A percentile compares a stretch with the other conserved stretches of the same genome.
phyloP scores from a whole-genome alignment of 2,888 invertebrate genomes.

The Dinocampus coccinellae region DNA sequence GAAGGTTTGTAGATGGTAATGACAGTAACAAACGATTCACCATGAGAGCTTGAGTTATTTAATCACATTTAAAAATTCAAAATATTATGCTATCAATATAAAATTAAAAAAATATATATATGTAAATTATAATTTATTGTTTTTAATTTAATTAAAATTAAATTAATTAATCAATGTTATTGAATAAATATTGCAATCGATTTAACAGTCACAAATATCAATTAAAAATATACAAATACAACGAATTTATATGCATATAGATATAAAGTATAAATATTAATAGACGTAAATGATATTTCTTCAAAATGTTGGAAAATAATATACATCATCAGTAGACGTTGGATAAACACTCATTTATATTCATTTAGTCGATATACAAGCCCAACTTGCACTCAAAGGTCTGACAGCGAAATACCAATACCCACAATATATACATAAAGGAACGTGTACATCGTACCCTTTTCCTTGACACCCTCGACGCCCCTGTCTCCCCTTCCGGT shows the following conservation, averaged over 20 bases:
- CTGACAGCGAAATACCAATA: conserved; percentile 6
- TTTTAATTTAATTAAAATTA: too few relatives aligned
- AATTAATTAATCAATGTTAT: too few relatives aligned
- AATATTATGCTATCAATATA: not conserved
- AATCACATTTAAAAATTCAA: not conserved
- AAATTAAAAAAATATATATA: too few relatives aligned
- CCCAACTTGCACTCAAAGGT: conserved; percentile 1
- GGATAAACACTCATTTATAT: conserved; percentile 56
- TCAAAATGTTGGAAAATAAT: conserved; percentile 1
- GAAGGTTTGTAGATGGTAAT: not conserved
- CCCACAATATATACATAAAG: not conserved
- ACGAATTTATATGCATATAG: not conserved
- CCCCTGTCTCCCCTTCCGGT: not conserved
- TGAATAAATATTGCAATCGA: too few relatives aligned
- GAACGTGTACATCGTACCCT: conserved; percentile 34
- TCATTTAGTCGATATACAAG: conserved; percentile 54
- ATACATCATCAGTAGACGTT: conserved; percentile 39
- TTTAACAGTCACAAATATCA: not conserved
- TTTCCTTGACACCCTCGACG: too few relatives aligned
- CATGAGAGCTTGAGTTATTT: not conserved
- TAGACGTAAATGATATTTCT: not conserved
- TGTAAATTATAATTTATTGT: too few relatives aligned
- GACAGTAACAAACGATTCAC: conserved; percentile 13
- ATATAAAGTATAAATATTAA: not conserved
- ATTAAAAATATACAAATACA: too few relatives aligned